phyloP scores from a whole-genome alignment of 2,113 vertebrate genomes.

The Percina caprodes region DNA sequence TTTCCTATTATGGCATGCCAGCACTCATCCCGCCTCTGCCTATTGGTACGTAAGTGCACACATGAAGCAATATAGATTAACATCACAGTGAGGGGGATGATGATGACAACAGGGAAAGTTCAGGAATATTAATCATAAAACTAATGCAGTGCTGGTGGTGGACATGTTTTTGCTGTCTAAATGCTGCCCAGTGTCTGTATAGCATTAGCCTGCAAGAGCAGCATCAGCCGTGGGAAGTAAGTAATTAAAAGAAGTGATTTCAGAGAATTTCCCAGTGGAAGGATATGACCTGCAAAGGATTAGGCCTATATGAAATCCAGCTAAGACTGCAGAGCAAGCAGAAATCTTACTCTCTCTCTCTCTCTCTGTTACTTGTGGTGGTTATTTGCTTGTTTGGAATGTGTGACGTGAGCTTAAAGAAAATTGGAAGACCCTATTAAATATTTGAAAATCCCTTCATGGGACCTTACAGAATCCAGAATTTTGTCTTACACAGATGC shows the following conservation, averaged over 20 bases:
- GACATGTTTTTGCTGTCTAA: conserved; percentile 29
- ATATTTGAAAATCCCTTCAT: conserved; percentile 34
- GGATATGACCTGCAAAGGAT: conserved; percentile 76
- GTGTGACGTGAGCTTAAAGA: conserved; percentile 30
- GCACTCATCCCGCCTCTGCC: conserved; percentile 88
- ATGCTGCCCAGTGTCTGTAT: conserved; percentile 32
- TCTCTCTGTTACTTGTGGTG: conserved; percentile 14
- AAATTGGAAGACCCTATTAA: conserved; percentile 22
- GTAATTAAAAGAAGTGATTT: conserved; percentile 81
- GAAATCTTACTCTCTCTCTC: conserved; percentile 23
- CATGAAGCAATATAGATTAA: not conserved
- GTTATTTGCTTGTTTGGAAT: conserved; percentile 24
- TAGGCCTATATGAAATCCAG: conserved; percentile 67
- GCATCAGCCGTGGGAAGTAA: conserved; percentile 56
- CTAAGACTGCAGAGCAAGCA: conserved; percentile 64
- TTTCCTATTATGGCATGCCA: conserved; percentile 96
- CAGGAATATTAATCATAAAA: conserved; percentile 10
- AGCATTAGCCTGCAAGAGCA: conserved; percentile 31
- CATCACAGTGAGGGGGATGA: not conserved
- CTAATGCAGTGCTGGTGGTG: not conserved
- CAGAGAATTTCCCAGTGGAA: conserved; percentile 78
- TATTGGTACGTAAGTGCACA: conserved; percentile 82
- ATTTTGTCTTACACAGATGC: conserved; percentile 20
- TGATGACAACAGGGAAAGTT: not conserved
- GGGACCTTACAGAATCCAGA: conserved; percentile 13